phyloP scores from a whole-genome alignment of 2,113 vertebrate genomes.

The Eptatretus burgeri region DNA sequence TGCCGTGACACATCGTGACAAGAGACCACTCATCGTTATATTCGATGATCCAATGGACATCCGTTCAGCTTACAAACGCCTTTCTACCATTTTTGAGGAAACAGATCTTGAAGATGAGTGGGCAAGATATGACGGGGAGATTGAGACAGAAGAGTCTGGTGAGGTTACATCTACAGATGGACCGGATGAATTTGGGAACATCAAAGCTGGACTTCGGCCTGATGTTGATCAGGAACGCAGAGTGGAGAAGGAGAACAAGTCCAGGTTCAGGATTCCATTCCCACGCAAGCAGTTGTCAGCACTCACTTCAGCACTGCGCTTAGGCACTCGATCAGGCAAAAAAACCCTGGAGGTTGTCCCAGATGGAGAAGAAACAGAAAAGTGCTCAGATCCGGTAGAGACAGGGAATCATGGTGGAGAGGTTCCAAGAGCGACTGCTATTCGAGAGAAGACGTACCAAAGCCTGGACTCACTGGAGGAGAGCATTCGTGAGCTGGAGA shows the following conservation, averaged over 20 bases:
- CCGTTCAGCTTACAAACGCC: slow-evolving; percentile 10
- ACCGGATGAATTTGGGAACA: background rate
- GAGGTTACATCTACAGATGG: background rate
- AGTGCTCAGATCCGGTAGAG: background rate
- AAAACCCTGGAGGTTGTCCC: slow-evolving; percentile 6
- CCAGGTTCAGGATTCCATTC: background rate
- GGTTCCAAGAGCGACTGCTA: slow-evolving; percentile 5
- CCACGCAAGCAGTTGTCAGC: slow-evolving; percentile 6
- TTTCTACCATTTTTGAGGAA: background rate
- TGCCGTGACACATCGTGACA: background rate
- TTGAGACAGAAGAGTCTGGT: background rate
- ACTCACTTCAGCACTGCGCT: slow-evolving; percentile 12
- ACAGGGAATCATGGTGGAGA: background rate
- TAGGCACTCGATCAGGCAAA: slow-evolving; percentile 8
- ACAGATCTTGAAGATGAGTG: background rate
- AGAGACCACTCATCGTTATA: slow-evolving; percentile 13
- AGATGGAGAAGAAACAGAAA: background rate
- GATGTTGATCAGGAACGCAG: no score
- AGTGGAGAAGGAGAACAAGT: slow-evolving; percentile 1
- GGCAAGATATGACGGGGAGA: background rate
- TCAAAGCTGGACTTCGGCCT: background rate
- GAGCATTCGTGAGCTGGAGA: slow-evolving; percentile 48
- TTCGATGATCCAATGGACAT: slow-evolving; percentile 8
- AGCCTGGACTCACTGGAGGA: slow-evolving; percentile 59
- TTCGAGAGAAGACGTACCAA: slow-evolving; percentile 17